These are phyloP conservation scores for Falco concolor DNA, from an alignment of 2,797 vertebrate genomes.

Conservation along the genomic window DNA sequence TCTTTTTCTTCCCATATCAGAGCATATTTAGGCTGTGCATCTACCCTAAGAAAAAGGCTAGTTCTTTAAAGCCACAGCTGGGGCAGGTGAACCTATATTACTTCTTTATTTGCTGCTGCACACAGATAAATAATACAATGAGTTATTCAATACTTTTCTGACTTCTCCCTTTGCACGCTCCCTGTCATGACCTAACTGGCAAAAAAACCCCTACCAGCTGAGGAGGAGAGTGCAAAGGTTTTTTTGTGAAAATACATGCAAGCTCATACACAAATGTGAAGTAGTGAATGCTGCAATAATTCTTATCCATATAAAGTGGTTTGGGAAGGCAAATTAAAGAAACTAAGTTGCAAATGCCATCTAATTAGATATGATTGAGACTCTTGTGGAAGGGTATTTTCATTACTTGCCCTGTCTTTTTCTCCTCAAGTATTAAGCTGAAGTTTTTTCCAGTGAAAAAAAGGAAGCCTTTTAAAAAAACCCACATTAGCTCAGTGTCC, in stretches of 20 bases:
- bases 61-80: neutral
- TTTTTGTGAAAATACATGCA: neutral
- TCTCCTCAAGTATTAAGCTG: neutral
- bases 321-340: slow-evolving; percentile 10
- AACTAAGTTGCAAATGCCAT: neutral
- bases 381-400: neutral
- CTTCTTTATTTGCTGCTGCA: neutral
- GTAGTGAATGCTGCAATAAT: neutral
- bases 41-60: neutral
- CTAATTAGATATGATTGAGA: slow-evolving; percentile 20
- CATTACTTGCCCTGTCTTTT: neutral
- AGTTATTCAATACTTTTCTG: neutral
- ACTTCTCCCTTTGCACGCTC: neutral
- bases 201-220: neutral
- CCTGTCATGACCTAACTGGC: neutral
- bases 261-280: neutral
- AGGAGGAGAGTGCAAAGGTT: neutral
- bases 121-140: neutral
- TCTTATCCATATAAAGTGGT: neutral
- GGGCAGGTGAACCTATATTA: neutral
- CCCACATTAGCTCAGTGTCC: neutral
- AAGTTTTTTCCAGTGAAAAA: neutral
- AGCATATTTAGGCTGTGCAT: neutral
- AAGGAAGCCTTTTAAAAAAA: neutral
- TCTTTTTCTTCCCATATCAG: neutral